Percentiles rank a stretch among this genome's conserved stretches.
Evolutionary conservation across 2,113 vertebrate genomes (phyloP).

Genomic region (Smithornis capensis): DNA sequence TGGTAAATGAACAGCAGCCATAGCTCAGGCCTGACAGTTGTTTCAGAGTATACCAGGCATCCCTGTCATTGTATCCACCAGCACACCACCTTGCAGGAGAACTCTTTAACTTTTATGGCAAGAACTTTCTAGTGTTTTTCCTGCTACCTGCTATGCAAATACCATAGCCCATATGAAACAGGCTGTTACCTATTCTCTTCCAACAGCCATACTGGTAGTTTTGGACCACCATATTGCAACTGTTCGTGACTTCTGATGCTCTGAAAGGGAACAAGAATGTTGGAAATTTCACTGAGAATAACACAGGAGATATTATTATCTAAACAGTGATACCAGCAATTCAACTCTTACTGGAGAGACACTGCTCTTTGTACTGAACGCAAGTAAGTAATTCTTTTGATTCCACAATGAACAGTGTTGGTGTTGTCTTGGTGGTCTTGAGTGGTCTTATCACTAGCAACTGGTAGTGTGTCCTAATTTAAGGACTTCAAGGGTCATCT

Average conservation of each 20-base stretch:
- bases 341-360: background rate
- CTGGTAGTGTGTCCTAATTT: background rate
- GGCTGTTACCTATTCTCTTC: background rate
- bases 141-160: background rate
- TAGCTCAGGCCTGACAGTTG: background rate
- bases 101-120: background rate
- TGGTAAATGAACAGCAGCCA: background rate
- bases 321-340: background rate
- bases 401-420: background rate
- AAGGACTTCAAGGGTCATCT: background rate
- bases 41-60: background rate
- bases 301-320: background rate
- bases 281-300: background rate
- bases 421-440: background rate
- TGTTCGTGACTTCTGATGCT: background rate
- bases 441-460: background rate
- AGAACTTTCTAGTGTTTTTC: background rate
- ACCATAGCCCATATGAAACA: background rate
- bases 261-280: background rate
- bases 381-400: background rate
- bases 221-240: background rate
- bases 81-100: background rate
- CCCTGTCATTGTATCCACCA: background rate
- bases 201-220: background rate
- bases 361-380: background rate